phyloP scores from a whole-genome alignment of 1,140 invertebrate genomes.

The Brachionus paranguensis region DNA sequence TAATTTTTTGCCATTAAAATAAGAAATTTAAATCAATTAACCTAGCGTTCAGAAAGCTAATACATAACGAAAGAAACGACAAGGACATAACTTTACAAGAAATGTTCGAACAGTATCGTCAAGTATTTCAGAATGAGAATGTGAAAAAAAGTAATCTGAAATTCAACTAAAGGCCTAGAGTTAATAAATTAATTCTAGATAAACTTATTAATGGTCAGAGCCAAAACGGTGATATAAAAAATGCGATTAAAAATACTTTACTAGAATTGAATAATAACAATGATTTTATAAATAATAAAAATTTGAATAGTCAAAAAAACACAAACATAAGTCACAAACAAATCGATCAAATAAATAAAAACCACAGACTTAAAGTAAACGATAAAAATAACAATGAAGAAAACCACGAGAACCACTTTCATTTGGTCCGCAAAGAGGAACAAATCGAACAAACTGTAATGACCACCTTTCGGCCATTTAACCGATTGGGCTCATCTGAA shows the following conservation, averaged over 20 bases:
- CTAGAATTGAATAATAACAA: slow-evolving; percentile 22
- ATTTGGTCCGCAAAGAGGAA: not conserved
- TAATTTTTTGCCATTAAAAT: slow-evolving; percentile 20
- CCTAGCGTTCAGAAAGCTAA: slow-evolving; percentile 46
- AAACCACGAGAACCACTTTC: slow-evolving; percentile 10
- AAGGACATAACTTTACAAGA: slow-evolving; percentile 44
- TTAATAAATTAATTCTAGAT: slow-evolving; percentile 1
- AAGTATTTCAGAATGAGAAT: slow-evolving; percentile 45
- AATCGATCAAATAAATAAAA: not conserved
- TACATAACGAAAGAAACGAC: slow-evolving; percentile 42
- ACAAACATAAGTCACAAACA: not conserved
- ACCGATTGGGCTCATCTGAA: not conserved
- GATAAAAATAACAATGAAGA: slow-evolving; percentile 35
- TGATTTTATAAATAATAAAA: slow-evolving; percentile 39
- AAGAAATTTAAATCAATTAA: slow-evolving; percentile 48
- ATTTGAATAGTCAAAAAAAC: slow-evolving; percentile 16
- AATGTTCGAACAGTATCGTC: slow-evolving; percentile 47
- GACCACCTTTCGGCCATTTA: not conserved
- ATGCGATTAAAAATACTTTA: slow-evolving; percentile 4
- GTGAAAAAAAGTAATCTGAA: slow-evolving; percentile 42
- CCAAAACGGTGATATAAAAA: not conserved
- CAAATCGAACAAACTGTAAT: slow-evolving; percentile 18
- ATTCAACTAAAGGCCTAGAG: not conserved
- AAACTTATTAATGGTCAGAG: not conserved
- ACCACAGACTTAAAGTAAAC: not conserved